A percentile compares a stretch with the other conserved stretches of the same genome.
These are phyloP conservation scores for Pseudomugil tenellus DNA, from an alignment of 2,797 vertebrate genomes.

Conservation along the genomic window DNA sequence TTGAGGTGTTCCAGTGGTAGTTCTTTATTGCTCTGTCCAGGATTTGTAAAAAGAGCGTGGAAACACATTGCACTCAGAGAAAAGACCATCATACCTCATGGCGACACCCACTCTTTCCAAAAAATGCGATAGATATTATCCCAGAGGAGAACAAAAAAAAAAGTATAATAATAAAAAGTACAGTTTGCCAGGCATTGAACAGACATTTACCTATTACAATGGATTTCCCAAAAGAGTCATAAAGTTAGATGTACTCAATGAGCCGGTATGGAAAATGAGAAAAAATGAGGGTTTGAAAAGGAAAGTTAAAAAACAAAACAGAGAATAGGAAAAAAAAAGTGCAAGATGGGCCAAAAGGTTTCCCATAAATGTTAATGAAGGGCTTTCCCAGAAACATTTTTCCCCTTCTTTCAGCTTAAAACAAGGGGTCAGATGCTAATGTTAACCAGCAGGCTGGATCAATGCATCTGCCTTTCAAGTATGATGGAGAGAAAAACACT, in stretches of 20 bases:
- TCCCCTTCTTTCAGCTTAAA: conserved; percentile 57
- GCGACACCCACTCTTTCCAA: conserved; percentile 79
- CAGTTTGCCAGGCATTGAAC: conserved; percentile 68
- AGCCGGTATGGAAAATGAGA: conserved; percentile 69
- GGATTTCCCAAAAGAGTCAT: conserved; percentile 79
- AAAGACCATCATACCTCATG: conserved; percentile 70
- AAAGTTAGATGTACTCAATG: conserved; percentile 66
- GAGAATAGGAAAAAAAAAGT: conserved; percentile 42
- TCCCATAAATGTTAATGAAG: conserved; percentile 83
- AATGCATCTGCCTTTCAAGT: conserved; percentile 53
- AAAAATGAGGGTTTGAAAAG: conserved; percentile 68
- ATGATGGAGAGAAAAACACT: conserved; percentile 42
- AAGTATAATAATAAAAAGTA: conserved; percentile 50
- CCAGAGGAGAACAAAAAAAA: conserved; percentile 46
- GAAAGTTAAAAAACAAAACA: conserved; percentile 55
- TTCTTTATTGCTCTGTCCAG: conserved; percentile 55
- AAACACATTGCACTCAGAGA: conserved; percentile 64
- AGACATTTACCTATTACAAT: conserved; percentile 72
- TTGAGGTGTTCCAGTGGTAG: conserved; percentile 67
- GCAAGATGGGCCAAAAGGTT: conserved; percentile 71
- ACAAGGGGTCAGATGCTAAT: conserved; percentile 75
- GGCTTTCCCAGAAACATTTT: conserved; percentile 81
- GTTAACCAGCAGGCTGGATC: conserved; percentile 65
- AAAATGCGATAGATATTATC: conserved; percentile 75
- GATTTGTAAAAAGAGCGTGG: conserved; percentile 52